Conservation (phyloP, 2,888 invertebrate genomes). For the Punctoribates punctum region DNA sequence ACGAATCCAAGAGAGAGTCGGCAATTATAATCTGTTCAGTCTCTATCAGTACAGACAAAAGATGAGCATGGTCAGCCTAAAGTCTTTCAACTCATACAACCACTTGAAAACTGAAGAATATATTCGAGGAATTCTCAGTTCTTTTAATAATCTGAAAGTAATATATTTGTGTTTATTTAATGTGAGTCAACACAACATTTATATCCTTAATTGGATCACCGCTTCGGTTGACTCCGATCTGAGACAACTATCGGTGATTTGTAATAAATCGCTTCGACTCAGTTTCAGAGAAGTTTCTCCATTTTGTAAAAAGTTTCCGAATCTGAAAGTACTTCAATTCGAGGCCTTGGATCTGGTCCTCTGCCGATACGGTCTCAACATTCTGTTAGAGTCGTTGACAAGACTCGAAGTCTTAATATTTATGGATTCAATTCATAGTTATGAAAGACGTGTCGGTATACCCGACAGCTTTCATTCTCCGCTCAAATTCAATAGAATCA, state of each 20-base stretch:
- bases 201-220: neutral
- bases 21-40: neutral
- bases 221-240: neutral
- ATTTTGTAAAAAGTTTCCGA: conserved; percentile 12
- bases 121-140: neutral
- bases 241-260: neutral
- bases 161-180: neutral
- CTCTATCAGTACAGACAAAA: neutral
- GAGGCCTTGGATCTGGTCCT: neutral
- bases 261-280: neutral
- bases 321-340: neutral
- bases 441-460: neutral
- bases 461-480: neutral
- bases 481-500: neutral
- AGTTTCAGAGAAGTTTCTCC: neutral
- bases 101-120: neutral
- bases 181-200: neutral
- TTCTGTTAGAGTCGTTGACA: neutral
- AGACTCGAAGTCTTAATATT: conserved; percentile 14
- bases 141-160: neutral
- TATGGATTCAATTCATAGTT: conserved; percentile 7
- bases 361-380: neutral
- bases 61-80: neutral
- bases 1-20: neutral
- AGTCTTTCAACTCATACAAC: neutral